Conservation (phyloP, 1,140 invertebrate species). For the Aphelenchoides avenae region DNA sequence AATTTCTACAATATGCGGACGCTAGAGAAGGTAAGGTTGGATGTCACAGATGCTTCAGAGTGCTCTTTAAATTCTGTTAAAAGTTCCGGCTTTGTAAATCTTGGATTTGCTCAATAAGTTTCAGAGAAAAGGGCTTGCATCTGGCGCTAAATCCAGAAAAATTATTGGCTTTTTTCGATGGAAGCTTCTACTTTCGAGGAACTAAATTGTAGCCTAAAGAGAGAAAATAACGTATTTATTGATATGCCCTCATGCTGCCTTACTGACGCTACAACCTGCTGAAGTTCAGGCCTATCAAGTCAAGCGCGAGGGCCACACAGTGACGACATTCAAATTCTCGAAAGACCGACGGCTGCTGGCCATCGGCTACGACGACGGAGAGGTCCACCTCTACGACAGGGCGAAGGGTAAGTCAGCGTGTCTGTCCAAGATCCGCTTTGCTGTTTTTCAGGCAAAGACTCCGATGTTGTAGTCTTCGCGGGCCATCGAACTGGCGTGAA, state of each 20-base stretch:
- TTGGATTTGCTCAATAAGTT: too few species aligned
- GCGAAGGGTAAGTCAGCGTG: constrained; percentile 15
- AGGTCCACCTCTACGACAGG: constrained; percentile 71
- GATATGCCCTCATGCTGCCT: constrained; percentile 30
- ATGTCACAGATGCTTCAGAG: too few species aligned
- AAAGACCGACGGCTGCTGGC: constrained; percentile 71
- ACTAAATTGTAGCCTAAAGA: too few species aligned
- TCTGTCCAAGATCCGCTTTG: neutral
- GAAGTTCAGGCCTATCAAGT: constrained; percentile 45
- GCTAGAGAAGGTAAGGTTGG: constrained; percentile 78
- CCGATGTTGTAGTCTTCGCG: constrained; percentile 70
- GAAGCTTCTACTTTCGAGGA: too few species aligned
- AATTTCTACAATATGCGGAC: constrained; percentile 87
- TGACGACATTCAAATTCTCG: constrained; percentile 41
- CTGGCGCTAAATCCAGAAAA: too few species aligned
- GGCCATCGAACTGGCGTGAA: constrained; percentile 84
- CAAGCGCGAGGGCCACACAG: constrained; percentile 29
- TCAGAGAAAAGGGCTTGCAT: too few species aligned
- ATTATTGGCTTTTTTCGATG: too few species aligned
- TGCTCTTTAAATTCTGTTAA: too few species aligned
- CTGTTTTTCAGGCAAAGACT: constrained; percentile 67
- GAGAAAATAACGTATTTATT: constrained; percentile 13
- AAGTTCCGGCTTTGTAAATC: too few species aligned
- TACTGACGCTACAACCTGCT: too few species aligned
- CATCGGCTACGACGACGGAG: constrained; percentile 84